Evolutionary conservation across 2,113 vertebrate genomes (phyloP).

Genomic region (Eurypyga helias): DNA sequence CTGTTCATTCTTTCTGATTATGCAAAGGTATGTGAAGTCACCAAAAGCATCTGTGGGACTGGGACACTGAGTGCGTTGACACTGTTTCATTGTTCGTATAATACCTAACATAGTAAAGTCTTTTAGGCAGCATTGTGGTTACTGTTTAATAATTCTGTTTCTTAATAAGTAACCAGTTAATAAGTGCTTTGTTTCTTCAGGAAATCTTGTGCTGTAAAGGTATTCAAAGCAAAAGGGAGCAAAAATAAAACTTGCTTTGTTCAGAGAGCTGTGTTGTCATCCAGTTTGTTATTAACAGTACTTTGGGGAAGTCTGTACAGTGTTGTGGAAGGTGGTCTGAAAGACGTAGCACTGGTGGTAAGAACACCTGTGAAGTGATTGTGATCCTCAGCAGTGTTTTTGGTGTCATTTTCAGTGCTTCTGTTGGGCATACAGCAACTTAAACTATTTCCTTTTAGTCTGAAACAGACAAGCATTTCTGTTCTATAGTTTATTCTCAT

Average conservation of each 20-base stretch:
- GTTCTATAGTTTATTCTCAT: background rate
- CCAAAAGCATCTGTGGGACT: background rate
- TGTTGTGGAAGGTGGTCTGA: background rate
- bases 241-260: background rate
- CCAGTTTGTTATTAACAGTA: background rate
- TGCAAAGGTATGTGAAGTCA: background rate
- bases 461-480: background rate
- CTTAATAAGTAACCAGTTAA: background rate
- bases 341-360: background rate
- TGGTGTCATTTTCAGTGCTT: background rate
- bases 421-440: background rate
- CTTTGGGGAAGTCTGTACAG: background rate
- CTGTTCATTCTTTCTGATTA: background rate
- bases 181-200: background rate
- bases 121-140: background rate
- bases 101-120: background rate
- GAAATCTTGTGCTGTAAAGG: background rate
- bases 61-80: background rate
- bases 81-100: background rate
- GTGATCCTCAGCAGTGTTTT: background rate
- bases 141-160: background rate
- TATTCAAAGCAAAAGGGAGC: background rate
- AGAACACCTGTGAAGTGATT: background rate
- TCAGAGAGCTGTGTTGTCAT: background rate
- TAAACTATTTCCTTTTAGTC: background rate